Conservation (phyloP, 1,140 invertebrate genomes). For the Eriosoma lanigerum region DNA sequence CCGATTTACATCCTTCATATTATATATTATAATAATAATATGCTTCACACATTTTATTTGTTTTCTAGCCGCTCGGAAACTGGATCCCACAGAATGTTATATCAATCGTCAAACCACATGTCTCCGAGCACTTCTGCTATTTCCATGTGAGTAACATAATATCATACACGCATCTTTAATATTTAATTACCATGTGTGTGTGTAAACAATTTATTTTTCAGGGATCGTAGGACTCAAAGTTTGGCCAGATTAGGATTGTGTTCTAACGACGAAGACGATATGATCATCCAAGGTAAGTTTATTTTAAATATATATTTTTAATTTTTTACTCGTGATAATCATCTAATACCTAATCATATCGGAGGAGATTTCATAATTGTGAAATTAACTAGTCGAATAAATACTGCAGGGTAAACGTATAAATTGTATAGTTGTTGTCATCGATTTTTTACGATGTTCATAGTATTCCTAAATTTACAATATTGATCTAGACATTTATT, state of each 20-base stretch:
- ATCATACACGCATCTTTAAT: background rate
- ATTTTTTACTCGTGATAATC: no score
- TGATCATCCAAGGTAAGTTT: slow-evolving; percentile 22
- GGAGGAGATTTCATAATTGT: background rate
- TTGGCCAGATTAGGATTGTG: slow-evolving; percentile 37
- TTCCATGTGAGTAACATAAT: slow-evolving; percentile 25
- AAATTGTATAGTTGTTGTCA: no score
- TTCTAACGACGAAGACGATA: slow-evolving; percentile 38
- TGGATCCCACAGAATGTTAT: slow-evolving; percentile 43
- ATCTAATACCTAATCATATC: no score
- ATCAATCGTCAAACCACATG: slow-evolving; percentile 34
- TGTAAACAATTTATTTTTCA: slow-evolving; percentile 10
- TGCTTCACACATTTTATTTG: no score
- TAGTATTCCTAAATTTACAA: no score
- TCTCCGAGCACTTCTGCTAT: slow-evolving; percentile 43
- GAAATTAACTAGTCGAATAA: slow-evolving; percentile 3
- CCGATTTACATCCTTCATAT: no score
- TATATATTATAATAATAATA: no score
- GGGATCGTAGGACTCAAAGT: slow-evolving; percentile 35
- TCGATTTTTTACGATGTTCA: background rate
- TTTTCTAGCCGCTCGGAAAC: slow-evolving; percentile 34
- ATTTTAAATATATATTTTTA: background rate
- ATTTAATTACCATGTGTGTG: background rate
- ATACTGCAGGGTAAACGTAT: no score
- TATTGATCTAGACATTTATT: no score